Conservation (phyloP, 2,797 vertebrate genomes). For the Nannoperca obscura region DNA sequence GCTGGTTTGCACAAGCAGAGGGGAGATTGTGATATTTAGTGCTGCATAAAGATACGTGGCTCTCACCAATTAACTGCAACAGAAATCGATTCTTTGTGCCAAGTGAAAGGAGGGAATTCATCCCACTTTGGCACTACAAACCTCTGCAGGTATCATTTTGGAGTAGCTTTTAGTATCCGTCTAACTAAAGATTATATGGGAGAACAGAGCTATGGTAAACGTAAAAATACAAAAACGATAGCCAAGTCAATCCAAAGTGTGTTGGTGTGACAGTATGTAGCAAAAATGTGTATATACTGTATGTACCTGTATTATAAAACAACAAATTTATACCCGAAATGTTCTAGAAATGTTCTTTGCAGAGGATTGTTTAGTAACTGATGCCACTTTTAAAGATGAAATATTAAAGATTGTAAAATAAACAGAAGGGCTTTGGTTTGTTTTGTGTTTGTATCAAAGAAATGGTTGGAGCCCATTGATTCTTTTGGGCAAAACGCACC, state of each 20-base stretch:
- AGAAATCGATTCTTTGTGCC: conserved; percentile 4
- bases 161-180: conserved; percentile 6
- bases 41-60: background rate
- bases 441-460: conserved; percentile 34
- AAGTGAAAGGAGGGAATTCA: background rate
- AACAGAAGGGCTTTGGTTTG: conserved; percentile 16
- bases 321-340: conserved; percentile 60
- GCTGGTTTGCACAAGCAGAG: conserved; percentile 20
- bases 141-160: conserved; percentile 1
- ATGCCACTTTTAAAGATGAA: conserved; percentile 65
- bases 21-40: background rate
- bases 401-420: conserved; percentile 68
- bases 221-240: conserved; percentile 36
- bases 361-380: conserved; percentile 62
- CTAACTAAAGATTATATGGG: background rate
- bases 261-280: conserved; percentile 54
- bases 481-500: background rate
- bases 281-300: conserved; percentile 57
- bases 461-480: background rate
- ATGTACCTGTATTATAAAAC: conserved; percentile 47
- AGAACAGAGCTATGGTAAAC: conserved; percentile 29
- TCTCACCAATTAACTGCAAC: background rate
- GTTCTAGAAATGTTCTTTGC: conserved; percentile 58
- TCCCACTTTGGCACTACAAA: conserved; percentile 9
- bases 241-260: conserved; percentile 29